phyloP scores from a whole-genome alignment of 37 sponge, comb jelly and placozoan genomes.

The Dysidea cf. avara region DNA sequence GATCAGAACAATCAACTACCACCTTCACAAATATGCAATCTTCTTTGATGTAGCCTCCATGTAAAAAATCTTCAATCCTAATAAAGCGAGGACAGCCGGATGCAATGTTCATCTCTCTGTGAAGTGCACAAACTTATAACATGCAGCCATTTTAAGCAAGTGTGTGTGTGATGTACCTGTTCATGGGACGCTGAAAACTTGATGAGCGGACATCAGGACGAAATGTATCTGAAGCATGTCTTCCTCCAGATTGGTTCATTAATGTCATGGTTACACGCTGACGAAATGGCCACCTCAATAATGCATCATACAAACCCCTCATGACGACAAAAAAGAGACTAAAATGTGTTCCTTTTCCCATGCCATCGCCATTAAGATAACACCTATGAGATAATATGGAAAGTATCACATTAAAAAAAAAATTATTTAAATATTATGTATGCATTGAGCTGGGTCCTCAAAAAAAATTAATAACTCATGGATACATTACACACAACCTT shows the following conservation, averaged over 20 bases:
- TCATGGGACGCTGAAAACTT: constrained; percentile 75
- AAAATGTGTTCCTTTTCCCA: constrained; percentile 67
- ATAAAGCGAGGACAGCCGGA: constrained; percentile 75
- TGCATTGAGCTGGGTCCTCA: too few relatives aligned
- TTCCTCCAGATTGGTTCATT: constrained; percentile 55
- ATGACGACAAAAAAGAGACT: constrained; percentile 79
- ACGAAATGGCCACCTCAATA: constrained; percentile 71
- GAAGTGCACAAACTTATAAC: too few relatives aligned
- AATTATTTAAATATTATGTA: too few relatives aligned
- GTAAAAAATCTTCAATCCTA: constrained; percentile 31
- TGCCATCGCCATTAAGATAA: constrained; percentile 74
- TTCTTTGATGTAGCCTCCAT: constrained; percentile 62
- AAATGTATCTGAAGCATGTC: constrained; percentile 55
- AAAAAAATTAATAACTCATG: too few relatives aligned
- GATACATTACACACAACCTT: too few relatives aligned
- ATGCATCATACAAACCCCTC: constrained; percentile 63
- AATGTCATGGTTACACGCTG: constrained; percentile 72
- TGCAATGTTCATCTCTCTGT: constrained; percentile 78
- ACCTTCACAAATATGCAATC: constrained; percentile 58
- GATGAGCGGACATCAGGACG: constrained; percentile 59
- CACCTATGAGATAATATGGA: too few relatives aligned
- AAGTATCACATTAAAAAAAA: too few relatives aligned
- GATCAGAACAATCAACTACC: constrained; percentile 35
- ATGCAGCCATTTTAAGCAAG: too few relatives aligned
- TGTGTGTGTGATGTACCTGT: too few relatives aligned